Percentiles rank a stretch among this genome's conserved stretches.
Conservation (phyloP, 2,888 invertebrate genomes). For the Catocala fraxini region DNA sequence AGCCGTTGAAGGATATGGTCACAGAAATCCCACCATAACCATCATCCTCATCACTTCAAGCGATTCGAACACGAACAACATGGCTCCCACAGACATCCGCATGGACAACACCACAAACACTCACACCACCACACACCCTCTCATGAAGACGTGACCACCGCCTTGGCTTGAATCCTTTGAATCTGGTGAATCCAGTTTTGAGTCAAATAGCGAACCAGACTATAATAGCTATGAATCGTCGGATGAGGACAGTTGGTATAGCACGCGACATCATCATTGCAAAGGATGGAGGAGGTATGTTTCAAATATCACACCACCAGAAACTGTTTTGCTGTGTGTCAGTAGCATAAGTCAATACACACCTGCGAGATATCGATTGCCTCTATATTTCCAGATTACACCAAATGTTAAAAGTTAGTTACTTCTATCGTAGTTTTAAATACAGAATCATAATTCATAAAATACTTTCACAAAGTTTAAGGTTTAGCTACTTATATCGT, state of each 20-base stretch:
- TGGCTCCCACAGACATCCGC: background rate
- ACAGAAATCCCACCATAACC: slow-evolving; percentile 11
- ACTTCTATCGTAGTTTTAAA: too few relatives aligned
- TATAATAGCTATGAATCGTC: background rate
- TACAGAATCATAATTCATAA: too few relatives aligned
- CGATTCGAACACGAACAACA: background rate
- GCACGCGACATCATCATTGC: background rate
- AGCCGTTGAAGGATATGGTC: slow-evolving; percentile 25
- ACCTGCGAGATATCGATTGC: too few relatives aligned
- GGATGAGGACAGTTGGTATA: background rate
- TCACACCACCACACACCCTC: background rate
- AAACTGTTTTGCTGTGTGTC: too few relatives aligned
- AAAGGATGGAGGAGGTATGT: slow-evolving; percentile 5
- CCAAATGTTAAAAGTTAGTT: too few relatives aligned
- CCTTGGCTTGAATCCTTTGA: background rate
- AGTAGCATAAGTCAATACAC: too few relatives aligned
- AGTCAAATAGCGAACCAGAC: background rate
- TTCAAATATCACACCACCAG: too few relatives aligned
- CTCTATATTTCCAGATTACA: too few relatives aligned
- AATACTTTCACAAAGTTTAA: too few relatives aligned
- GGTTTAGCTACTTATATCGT: too few relatives aligned
- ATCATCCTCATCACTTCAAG: background rate
- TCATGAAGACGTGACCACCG: background rate
- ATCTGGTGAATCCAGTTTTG: slow-evolving; percentile 5
- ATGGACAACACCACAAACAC: background rate